Percentiles rank a stretch among this genome's conserved stretches.
These are phyloP conservation scores for Lithobates sylvaticus DNA, from an alignment of 2,797 vertebrate genomes.

Conservation along the genomic window DNA sequence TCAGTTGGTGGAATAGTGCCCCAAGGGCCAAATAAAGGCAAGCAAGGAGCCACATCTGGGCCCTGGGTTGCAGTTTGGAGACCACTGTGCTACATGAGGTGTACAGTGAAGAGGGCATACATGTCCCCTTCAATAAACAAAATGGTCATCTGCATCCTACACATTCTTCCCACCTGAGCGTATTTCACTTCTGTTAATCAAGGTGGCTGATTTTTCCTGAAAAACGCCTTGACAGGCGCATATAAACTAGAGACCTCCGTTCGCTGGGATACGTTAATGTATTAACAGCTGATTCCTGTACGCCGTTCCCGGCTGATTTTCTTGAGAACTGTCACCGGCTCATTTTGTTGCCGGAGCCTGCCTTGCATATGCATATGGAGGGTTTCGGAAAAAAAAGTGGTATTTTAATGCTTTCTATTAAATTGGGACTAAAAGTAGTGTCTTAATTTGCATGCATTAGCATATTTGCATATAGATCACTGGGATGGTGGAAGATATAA, in stretches of 20 bases:
- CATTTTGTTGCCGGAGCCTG: constrained; percentile 75
- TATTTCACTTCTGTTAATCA: not conserved
- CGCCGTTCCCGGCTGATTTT: constrained; percentile 61
- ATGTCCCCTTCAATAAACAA: not conserved
- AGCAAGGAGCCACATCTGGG: too few relatives aligned
- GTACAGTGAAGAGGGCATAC: not conserved
- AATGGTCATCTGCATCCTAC: not conserved
- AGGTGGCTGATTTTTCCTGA: constrained; percentile 17
- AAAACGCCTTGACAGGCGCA: constrained; percentile 27
- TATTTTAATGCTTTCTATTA: constrained; percentile 90
- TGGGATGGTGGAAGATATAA: constrained; percentile 84
- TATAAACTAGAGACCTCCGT: constrained; percentile 9
- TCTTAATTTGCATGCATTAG: constrained; percentile 89
- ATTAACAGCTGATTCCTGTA: constrained; percentile 53
- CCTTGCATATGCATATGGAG: constrained; percentile 85
- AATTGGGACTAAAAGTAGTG: constrained; percentile 89
- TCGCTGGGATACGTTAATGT: constrained; percentile 34
- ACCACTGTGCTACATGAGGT: not conserved
- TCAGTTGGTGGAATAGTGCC: too few relatives aligned
- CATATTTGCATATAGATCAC: constrained; percentile 90
- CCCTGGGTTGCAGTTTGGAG: too few relatives aligned
- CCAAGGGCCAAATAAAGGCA: too few relatives aligned
- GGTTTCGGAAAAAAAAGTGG: constrained; percentile 79
- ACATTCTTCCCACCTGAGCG: not conserved
- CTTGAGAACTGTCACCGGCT: constrained; percentile 74